Conservation (phyloP, 2,797 vertebrate species). For the Microctenopoma steveboyesi region DNA sequence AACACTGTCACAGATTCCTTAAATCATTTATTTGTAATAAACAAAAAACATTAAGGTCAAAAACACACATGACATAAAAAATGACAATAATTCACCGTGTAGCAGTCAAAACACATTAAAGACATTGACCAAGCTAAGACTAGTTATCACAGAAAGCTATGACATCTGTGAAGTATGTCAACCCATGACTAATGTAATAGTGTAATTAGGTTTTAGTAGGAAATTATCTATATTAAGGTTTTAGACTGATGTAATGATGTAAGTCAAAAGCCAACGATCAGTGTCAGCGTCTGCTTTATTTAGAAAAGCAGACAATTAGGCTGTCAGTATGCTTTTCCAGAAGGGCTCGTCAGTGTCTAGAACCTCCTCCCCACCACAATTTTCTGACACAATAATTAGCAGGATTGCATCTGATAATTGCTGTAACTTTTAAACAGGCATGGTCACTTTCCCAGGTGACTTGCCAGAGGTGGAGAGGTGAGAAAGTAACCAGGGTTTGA, state of each 20-base stretch:
- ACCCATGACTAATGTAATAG: not conserved
- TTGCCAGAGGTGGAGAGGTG: not conserved
- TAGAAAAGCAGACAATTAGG: not conserved
- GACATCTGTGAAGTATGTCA: not conserved
- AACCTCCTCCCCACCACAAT: not conserved
- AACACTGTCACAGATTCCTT: conserved; percentile 24
- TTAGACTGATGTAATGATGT: not conserved
- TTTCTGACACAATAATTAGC: not conserved
- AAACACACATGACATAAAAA: conserved; percentile 7
- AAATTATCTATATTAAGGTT: not conserved
- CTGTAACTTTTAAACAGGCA: not conserved
- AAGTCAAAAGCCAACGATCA: not conserved
- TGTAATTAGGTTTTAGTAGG: not conserved
- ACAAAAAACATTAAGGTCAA: conserved; percentile 8
- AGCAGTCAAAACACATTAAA: conserved; percentile 28
- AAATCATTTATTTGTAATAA: conserved; percentile 21
- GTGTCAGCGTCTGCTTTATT: not conserved
- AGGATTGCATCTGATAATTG: not conserved
- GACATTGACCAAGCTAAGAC: not conserved
- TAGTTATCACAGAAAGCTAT: not conserved
- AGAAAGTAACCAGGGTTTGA: not conserved
- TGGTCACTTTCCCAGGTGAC: not conserved
- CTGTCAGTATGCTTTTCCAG: not conserved
- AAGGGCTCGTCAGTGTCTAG: not conserved
- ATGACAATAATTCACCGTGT: conserved; percentile 7